Evolutionary conservation across 2,113 vertebrate genomes (phyloP).

Genomic region (Percopsis transmontana): DNA sequence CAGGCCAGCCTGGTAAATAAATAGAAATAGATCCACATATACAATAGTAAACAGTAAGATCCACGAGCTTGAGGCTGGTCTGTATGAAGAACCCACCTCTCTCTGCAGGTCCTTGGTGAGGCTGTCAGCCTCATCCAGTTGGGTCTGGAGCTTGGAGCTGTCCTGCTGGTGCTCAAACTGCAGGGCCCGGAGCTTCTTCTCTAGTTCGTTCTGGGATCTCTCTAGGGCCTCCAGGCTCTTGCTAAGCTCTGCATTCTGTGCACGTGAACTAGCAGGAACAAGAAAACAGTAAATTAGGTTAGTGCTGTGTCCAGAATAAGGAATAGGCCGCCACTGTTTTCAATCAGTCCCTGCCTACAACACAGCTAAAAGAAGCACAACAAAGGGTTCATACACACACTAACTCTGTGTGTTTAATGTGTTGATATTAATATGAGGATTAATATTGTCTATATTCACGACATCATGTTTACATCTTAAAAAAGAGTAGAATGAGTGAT

Average conservation of each 20-base stretch:
- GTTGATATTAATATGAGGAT: too few species aligned
- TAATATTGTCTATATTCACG: too few species aligned
- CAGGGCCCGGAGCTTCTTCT: slow-evolving; percentile 84
- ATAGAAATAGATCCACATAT: neutral
- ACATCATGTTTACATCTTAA: neutral
- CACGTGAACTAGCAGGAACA: slow-evolving; percentile 82
- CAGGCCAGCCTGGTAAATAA: neutral
- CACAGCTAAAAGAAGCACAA: neutral
- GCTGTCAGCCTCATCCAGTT: slow-evolving; percentile 87
- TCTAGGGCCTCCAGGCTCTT: slow-evolving; percentile 85
- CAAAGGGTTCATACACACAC: neutral
- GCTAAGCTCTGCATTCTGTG: slow-evolving; percentile 86
- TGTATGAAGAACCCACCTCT: slow-evolving; percentile 79
- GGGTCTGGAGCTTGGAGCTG: slow-evolving; percentile 82
- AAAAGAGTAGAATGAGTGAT: slow-evolving; percentile 8
- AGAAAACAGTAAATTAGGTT: slow-evolving; percentile 14
- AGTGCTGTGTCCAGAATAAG: neutral
- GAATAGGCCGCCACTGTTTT: too few species aligned
- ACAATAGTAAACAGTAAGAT: neutral
- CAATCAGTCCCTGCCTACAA: too few species aligned
- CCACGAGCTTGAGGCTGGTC: neutral
- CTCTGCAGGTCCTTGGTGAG: slow-evolving; percentile 87
- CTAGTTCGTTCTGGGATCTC: slow-evolving; percentile 85
- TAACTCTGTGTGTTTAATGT: too few species aligned
- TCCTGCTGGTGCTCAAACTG: slow-evolving; percentile 89